These are phyloP conservation scores for Caenorhabditis sp. DNA, from an alignment of 2,888 invertebrate genomes.

Conservation along the genomic window DNA sequence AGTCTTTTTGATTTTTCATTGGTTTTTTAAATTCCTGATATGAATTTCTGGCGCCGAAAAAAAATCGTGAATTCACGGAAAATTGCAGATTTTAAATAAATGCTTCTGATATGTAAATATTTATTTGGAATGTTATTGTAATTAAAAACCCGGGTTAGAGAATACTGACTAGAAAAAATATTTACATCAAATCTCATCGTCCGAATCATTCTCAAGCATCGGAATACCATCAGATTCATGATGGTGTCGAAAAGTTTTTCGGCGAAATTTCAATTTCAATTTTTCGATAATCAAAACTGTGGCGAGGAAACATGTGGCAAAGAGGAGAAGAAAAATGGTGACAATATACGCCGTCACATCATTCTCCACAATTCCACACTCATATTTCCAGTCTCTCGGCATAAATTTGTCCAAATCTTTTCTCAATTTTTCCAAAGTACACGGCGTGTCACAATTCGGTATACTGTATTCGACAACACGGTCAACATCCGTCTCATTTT, in stretches of 20 bases:
- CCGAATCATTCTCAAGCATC: not conserved
- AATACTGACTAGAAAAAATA: not conserved
- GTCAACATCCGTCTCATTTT: constrained; percentile 62
- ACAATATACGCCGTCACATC: not conserved
- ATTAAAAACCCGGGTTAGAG: too few species aligned
- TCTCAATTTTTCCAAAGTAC: constrained; percentile 51
- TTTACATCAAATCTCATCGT: not conserved
- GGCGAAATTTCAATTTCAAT: not conserved
- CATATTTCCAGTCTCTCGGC: constrained; percentile 52
- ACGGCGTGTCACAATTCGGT: constrained; percentile 57
- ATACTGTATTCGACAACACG: constrained; percentile 53
- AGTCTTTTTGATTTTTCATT: too few species aligned
- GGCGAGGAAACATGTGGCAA: not conserved
- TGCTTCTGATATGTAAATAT: too few species aligned
- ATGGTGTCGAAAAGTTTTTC: not conserved
- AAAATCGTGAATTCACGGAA: too few species aligned
- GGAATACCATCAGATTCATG: not conserved
- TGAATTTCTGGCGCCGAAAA: too few species aligned
- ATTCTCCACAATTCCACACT: constrained; percentile 46
- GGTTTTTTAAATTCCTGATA: too few species aligned
- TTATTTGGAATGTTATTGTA: too few species aligned
- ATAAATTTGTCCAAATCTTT: constrained; percentile 24
- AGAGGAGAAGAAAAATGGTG: constrained; percentile 9
- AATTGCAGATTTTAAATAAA: too few species aligned
- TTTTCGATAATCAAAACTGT: not conserved